Conservation (phyloP, 2,113 vertebrate species). For the Mystacornis crossleyi region DNA sequence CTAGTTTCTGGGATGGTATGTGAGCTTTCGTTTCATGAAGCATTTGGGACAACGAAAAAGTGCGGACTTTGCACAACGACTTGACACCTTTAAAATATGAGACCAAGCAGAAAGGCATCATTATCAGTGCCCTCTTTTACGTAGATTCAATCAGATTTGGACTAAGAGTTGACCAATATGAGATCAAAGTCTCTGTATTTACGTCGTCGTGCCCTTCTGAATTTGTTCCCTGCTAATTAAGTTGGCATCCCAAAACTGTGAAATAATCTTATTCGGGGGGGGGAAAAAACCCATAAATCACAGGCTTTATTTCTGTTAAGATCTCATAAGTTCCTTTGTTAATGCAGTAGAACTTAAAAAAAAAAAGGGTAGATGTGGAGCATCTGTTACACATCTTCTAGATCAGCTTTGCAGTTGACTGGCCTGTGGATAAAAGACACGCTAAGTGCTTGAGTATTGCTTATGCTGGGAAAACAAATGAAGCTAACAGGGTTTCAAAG, state of each 20-base stretch:
- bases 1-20: not conserved
- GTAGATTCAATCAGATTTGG: not conserved
- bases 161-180: not conserved
- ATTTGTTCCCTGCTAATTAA: not conserved
- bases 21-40: not conserved
- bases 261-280: not conserved
- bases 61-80: not conserved
- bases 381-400: slow-evolving; percentile 57
- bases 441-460: slow-evolving; percentile 50
- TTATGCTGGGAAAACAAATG: slow-evolving; percentile 62
- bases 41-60: not conserved
- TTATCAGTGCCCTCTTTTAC: not conserved
- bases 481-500: slow-evolving; percentile 54
- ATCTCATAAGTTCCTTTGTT: not conserved
- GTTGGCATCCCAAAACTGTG: not conserved
- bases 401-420: slow-evolving; percentile 53
- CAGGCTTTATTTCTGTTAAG: not conserved
- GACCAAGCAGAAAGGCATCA: not conserved
- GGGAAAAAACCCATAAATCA: not conserved
- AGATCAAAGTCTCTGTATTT: fast-evolving
- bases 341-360: not conserved
- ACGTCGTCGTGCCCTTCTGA: not conserved
- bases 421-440: slow-evolving; percentile 43
- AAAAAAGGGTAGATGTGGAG: not conserved
- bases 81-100: not conserved